These are phyloP conservation scores for Tricholauxania praeusta DNA, from an alignment of 2,888 invertebrate genomes.

Conservation along the genomic window DNA sequence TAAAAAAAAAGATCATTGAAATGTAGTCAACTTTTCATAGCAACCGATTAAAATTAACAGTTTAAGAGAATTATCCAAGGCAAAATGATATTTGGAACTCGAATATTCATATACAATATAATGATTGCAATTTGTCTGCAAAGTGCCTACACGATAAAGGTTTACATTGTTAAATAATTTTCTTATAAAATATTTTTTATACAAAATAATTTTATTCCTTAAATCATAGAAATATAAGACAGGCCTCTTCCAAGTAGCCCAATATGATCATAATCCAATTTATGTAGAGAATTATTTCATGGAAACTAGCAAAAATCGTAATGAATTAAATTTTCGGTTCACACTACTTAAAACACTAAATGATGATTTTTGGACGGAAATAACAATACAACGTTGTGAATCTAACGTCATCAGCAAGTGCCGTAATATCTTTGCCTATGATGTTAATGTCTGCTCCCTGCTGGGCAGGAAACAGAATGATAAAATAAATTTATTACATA, in stretches of 20 bases:
- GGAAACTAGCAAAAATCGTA: neutral
- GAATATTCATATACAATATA: no score
- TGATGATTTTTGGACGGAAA: constrained; percentile 7
- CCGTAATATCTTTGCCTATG: constrained; percentile 51
- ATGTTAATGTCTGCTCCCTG: constrained; percentile 52
- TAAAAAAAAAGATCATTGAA: no score
- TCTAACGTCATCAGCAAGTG: constrained; percentile 33
- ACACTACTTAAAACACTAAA: neutral
- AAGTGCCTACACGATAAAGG: no score
- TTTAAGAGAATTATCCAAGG: no score
- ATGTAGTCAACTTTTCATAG: no score
- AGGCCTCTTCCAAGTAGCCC: neutral
- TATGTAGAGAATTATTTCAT: constrained; percentile 23
- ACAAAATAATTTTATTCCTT: no score
- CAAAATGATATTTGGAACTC: no score
- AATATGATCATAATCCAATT: neutral
- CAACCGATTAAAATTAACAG: no score
- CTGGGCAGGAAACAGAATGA: constrained; percentile 29
- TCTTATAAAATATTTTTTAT: no score
- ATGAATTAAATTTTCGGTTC: neutral
- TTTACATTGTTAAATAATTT: no score
- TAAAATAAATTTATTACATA: constrained; percentile 46
- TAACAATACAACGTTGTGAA: neutral
- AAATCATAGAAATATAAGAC: neutral
- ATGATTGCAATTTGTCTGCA: no score